These are phyloP conservation scores for Forbesichthys agassizii DNA, from an alignment of 2,113 vertebrate genomes.

Conservation along the genomic window DNA sequence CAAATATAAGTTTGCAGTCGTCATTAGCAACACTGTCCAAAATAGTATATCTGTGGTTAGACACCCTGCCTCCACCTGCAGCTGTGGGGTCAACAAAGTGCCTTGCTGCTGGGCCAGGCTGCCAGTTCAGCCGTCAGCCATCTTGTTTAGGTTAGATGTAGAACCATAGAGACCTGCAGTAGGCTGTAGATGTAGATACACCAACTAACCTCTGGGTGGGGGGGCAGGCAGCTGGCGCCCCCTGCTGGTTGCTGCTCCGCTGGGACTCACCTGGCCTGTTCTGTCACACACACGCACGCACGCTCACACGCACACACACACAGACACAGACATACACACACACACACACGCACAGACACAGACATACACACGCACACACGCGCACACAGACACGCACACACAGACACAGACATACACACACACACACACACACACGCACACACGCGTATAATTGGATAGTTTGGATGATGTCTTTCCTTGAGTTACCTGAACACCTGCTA, in stretches of 20 bases:
- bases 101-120: not conserved
- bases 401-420: not conserved
- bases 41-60: no score
- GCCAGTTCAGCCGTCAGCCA: no score
- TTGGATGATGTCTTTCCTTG: no score
- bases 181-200: not conserved
- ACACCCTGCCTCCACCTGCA: no score
- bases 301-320: not conserved
- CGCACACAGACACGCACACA: not conserved
- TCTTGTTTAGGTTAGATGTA: no score
- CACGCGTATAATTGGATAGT: not conserved
- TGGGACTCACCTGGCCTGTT: constrained; percentile 88
- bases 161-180: no score
- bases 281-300: constrained; percentile 58
- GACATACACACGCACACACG: constrained; percentile 21
- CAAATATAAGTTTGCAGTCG: no score
- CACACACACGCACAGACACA: no score
- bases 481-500: constrained; percentile 52
- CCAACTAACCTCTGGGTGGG: constrained; percentile 85
- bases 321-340: not conserved
- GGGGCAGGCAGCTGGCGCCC: constrained; percentile 88
- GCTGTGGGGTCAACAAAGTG: no score
- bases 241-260: constrained; percentile 81
- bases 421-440: not conserved
- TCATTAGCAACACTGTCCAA: no score